These are phyloP conservation scores for Eurosta solidaginis DNA, from an alignment of 1,140 invertebrate genomes.

Conservation along the genomic window DNA sequence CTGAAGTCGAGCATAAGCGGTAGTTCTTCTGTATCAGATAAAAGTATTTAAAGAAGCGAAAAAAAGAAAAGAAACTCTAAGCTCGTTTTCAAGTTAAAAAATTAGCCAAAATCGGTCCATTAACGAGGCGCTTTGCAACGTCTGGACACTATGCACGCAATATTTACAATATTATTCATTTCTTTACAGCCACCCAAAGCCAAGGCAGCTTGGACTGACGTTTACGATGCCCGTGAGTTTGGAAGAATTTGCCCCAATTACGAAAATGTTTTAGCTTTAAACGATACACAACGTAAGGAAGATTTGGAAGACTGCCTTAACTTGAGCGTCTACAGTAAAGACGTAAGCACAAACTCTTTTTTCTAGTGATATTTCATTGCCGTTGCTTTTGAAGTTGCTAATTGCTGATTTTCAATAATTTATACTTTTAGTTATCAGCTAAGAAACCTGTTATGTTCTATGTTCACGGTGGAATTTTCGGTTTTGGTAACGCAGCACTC, in stretches of 20 bases:
- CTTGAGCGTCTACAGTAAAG: conserved; percentile 53
- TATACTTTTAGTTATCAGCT: conserved; percentile 46
- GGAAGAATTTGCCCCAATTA: conserved; percentile 53
- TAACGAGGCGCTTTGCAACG: no score
- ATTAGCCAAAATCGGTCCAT: no score
- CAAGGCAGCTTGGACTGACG: conserved; percentile 39
- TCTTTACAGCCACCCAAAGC: conserved; percentile 13
- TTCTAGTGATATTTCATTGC: no score
- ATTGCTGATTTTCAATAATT: no score
- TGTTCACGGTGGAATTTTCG: conserved; percentile 56
- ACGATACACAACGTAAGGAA: conserved; percentile 35
- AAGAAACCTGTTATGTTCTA: conserved; percentile 55
- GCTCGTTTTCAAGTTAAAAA: no score
- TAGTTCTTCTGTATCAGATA: no score
- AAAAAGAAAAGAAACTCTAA: no score
- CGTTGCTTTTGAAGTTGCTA: no score
- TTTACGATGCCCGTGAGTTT: conserved; percentile 43
- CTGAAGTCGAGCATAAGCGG: no score
- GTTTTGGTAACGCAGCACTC: conserved; percentile 61
- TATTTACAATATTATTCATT: no score
- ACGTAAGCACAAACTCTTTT: conserved; percentile 46
- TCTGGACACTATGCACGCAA: no score
- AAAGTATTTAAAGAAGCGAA: no score
- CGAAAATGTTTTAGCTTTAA: conserved; percentile 42
- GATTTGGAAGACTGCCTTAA: conserved; percentile 56